A percentile compares a stretch with the other conserved stretches of the same genome.
These are phyloP conservation scores for Nipponia nippon DNA, from an alignment of 2,113 vertebrate genomes.

Conservation along the genomic window DNA sequence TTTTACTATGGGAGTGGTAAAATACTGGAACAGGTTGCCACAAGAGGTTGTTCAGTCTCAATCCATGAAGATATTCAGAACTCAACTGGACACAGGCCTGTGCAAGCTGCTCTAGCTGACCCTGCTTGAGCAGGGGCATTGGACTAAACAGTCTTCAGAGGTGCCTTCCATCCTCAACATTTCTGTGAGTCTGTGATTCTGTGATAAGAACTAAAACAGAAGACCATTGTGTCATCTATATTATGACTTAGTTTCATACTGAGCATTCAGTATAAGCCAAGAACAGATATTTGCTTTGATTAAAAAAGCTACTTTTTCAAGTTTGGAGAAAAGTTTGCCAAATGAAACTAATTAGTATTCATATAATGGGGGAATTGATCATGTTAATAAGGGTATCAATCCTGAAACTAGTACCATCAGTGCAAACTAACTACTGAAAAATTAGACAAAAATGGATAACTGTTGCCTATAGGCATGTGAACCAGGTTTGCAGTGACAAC, in stretches of 20 bases:
- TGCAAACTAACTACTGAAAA: background rate
- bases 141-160: background rate
- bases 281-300: background rate
- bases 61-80: background rate
- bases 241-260: background rate
- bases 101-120: background rate
- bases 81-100: background rate
- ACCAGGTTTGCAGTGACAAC: background rate
- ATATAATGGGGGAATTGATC: background rate
- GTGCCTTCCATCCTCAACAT: background rate
- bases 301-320: background rate
- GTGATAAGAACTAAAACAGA: background rate
- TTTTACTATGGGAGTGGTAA: background rate
- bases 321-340: background rate
- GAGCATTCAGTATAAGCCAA: background rate
- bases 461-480: background rate
- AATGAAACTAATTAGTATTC: background rate
- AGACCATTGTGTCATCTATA: background rate
- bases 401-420: background rate
- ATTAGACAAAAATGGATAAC: background rate
- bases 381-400: background rate
- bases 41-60: background rate
- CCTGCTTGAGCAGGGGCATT: background rate
- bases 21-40: background rate
- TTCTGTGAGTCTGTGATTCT: background rate